Conservation (phyloP, 2,888 invertebrate species). For the Scaptomyza caliginosa region DNA sequence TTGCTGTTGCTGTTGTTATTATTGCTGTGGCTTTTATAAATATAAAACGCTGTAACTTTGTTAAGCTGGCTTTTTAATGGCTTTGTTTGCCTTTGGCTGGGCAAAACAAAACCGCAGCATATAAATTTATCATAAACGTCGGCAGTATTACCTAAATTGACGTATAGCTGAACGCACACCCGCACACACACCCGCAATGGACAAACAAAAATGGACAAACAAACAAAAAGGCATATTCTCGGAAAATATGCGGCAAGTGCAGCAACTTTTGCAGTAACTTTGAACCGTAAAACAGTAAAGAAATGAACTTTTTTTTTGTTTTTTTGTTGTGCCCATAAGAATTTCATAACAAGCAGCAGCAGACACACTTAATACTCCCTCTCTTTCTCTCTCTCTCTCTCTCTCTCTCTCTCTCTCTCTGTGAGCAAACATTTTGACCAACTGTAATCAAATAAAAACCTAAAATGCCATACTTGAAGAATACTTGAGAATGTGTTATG, state of each 20-base stretch:
- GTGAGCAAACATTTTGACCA: background rate
- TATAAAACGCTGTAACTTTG: slow-evolving; percentile 63
- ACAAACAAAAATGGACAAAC: slow-evolving; percentile 10
- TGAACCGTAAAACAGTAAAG: slow-evolving; percentile 16
- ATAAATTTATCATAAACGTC: slow-evolving; percentile 73
- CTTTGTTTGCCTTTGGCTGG: slow-evolving; percentile 54
- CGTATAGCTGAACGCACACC: slow-evolving; percentile 47
- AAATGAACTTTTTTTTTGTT: slow-evolving; percentile 23
- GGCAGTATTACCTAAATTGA: slow-evolving; percentile 69
- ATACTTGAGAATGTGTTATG: background rate
- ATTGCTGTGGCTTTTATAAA: slow-evolving; percentile 34
- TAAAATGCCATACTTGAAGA: background rate
- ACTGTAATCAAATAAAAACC: too few species aligned
- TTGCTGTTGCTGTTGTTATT: slow-evolving; percentile 2
- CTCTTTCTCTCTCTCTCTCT: too few species aligned
- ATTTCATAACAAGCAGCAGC: background rate
- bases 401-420: too few species aligned
- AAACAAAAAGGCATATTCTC: background rate
- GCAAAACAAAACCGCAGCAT: slow-evolving; percentile 54
- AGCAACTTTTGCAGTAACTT: slow-evolving; percentile 33
- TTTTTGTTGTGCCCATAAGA: slow-evolving; percentile 19
- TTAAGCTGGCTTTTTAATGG: slow-evolving; percentile 63
- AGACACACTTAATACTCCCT: background rate
- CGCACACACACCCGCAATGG: background rate
- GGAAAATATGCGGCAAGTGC: slow-evolving; percentile 25